Base-by-base conservation (phyloP, 2,113 vertebrate genomes). In the Crotalus viridis region DNA sequence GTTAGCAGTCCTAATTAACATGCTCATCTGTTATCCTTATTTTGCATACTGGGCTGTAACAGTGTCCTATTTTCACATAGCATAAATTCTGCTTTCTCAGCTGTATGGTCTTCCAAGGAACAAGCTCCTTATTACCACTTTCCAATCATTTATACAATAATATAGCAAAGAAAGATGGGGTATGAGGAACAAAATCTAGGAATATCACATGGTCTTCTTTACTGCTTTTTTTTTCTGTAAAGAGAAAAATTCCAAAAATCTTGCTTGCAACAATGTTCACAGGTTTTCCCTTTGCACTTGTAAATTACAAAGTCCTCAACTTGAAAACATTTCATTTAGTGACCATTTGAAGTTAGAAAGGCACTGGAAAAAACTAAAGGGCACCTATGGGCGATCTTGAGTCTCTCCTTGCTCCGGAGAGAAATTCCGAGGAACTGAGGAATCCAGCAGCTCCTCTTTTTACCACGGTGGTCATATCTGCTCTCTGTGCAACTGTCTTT, bases 1-100 rank as follows among this genome's bases (percentile, higher is more conserved):
- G 59, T 57, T 92, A 61, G 24, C 93, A 95, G 89, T 12, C 39
- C 17, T 74, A 69, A 64, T 92, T 91, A 91, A 92, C 54, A 22
- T 22, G 64, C 48, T 61, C 21, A 0, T 48, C 22, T 46, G 1
- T 54, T 89, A 92, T 93, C 81, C 90, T 15, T 48, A 90, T 39
- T 90, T 39, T 81, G 7, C 5, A 90, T 2, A 1, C 1, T 33
- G 55, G 90, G 21, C 48, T 61, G 56, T 61, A 61, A 19, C 48
- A 28, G 28, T n/a, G 57, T 61, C 61, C 39, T 48, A 19, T 61
- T 89, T 19, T 61, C 39, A 26, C 24, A 28, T 9, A 9, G 39
- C 57, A 64, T 89, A 4, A 5, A 13, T 64, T 89, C 43, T 57
- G 39, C 12, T 48, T 64, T 46, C 43, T 89, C 61, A 64, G 89